Conservation (phyloP, 2,113 vertebrate genomes). For the Jaculus jaculus region DNA sequence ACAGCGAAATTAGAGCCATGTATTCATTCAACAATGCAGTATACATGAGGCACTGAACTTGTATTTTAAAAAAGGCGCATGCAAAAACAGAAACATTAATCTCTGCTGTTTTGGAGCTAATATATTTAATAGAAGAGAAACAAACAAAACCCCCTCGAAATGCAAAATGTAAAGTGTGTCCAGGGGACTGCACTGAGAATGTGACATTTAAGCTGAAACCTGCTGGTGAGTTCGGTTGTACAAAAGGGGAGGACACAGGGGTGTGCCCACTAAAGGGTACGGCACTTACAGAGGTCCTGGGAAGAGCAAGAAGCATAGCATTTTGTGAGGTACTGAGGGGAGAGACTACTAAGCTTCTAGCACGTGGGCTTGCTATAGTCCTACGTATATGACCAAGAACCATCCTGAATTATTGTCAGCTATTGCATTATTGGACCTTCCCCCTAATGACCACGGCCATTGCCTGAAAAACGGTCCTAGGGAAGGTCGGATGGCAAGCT, state of each 20-base stretch:
- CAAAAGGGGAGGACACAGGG: neutral
- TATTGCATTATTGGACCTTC: neutral
- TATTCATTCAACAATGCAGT: neutral
- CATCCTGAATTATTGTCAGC: neutral
- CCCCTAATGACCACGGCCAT: neutral
- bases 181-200: neutral
- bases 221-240: neutral
- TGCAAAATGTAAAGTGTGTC: neutral
- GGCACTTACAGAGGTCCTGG: neutral
- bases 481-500: neutral
- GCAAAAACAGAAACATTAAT: neutral
- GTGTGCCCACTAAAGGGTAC: neutral
- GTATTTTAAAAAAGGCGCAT: neutral
- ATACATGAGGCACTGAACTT: neutral
- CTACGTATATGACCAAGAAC: neutral
- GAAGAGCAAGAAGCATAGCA: neutral
- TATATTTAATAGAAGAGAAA: neutral
- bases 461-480: neutral
- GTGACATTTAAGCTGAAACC: neutral
- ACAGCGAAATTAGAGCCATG: conserved; percentile 3
- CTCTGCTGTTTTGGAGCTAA: neutral
- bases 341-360: too few species aligned
- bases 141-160: neutral
- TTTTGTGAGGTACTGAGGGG: neutral
- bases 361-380: neutral